phyloP scores from a whole-genome alignment of 37 sponge, comb jelly and placozoan genomes.

The Lycopodina hypogea region DNA sequence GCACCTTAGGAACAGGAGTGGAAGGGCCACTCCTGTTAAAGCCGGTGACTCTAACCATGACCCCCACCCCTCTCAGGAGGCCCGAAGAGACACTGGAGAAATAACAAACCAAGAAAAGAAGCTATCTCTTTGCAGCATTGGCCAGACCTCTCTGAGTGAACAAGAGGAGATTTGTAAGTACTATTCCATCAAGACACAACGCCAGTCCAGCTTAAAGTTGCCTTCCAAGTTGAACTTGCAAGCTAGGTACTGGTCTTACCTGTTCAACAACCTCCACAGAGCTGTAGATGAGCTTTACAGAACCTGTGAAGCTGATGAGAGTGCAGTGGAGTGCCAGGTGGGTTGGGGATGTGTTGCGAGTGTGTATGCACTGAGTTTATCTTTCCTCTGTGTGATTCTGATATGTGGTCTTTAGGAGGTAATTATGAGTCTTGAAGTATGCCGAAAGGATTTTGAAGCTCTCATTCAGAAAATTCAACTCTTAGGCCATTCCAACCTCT shows the following conservation, averaged over 20 bases:
- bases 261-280: conserved; percentile 87
- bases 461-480: conserved; percentile 68
- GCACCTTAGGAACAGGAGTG: background rate
- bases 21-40: too few species aligned
- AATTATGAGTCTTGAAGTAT: conserved; percentile 79
- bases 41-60: too few species aligned
- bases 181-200: background rate
- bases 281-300: conserved; percentile 86
- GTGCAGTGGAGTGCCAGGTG: conserved; percentile 77
- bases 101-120: background rate
- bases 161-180: conserved; percentile 50
- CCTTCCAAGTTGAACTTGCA: conserved; percentile 47
- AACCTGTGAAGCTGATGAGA: conserved; percentile 82
- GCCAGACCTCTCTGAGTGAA: background rate
- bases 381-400: background rate
- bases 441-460: conserved; percentile 68
- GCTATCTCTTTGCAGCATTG: background rate
- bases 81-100: background rate
- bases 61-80: background rate
- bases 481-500: conserved; percentile 42
- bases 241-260: conserved; percentile 87
- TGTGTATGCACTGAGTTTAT: background rate
- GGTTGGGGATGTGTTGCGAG: conserved; percentile 4
- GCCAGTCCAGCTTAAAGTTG: background rate
- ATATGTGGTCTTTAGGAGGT: conserved; percentile 63